A percentile compares a stretch with the other conserved stretches of the same genome.
phyloP scores from a whole-genome alignment of 2,888 invertebrate genomes.

The Archips crataeganus region DNA sequence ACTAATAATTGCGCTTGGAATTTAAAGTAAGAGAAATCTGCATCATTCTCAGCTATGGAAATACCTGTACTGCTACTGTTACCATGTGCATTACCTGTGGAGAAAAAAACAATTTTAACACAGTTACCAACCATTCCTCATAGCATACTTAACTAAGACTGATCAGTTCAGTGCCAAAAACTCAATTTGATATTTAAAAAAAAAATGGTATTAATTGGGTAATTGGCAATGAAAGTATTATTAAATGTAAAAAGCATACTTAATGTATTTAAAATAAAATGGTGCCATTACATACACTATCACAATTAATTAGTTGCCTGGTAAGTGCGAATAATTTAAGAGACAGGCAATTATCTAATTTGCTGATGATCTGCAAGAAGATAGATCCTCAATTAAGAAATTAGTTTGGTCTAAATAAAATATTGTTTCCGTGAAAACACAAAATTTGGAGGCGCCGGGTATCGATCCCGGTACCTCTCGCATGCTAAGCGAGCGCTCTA shows the following conservation, averaged over 20 bases:
- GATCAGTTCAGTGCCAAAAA: background rate
- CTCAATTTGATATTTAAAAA: background rate
- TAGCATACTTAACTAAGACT: background rate
- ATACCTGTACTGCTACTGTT: background rate
- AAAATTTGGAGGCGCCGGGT: slow-evolving; percentile 82
- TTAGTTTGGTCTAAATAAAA: background rate
- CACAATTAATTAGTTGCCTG: background rate
- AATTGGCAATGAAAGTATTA: background rate
- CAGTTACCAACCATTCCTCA: background rate
- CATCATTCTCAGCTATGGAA: background rate
- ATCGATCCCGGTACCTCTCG: slow-evolving; percentile 86
- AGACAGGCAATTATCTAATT: background rate
- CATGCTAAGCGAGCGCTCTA: slow-evolving; percentile 86
- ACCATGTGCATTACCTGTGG: slow-evolving; percentile 3
- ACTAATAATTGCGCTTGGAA: background rate
- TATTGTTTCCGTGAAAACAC: background rate
- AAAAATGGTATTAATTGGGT: background rate
- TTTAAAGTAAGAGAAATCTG: background rate
- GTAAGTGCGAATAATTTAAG: background rate
- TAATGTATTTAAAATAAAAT: background rate
- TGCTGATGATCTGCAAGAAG: background rate
- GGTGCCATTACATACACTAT: slow-evolving; percentile 3
- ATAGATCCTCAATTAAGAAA: background rate
- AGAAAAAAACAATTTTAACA: background rate
- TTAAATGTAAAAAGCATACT: background rate